phyloP scores from a whole-genome alignment of 2,888 invertebrate species.

The Dicyrtoma fusca region DNA sequence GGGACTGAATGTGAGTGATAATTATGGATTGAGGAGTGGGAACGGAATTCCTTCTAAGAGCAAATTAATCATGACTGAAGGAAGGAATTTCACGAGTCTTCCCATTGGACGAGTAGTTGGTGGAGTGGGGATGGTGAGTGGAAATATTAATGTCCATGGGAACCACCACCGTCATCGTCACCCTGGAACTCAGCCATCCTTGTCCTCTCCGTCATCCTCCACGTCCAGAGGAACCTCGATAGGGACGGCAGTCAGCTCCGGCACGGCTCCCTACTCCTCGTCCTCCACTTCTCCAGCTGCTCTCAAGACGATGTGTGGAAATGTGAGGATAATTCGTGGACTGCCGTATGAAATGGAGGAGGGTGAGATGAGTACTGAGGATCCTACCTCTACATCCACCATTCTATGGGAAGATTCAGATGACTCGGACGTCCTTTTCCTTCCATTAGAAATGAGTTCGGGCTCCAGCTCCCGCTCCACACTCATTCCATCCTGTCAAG shows the following conservation, averaged over 20 bases:
- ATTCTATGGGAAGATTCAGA: slow-evolving; percentile 56
- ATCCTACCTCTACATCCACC: slow-evolving; percentile 46
- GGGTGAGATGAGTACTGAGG: slow-evolving; percentile 30
- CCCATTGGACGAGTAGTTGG: slow-evolving; percentile 6
- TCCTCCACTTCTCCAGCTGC: slow-evolving; percentile 8
- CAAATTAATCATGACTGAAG: slow-evolving; percentile 35
- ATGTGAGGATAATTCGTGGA: slow-evolving; percentile 51
- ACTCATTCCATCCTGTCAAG: slow-evolving; percentile 43
- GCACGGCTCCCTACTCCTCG: not conserved
- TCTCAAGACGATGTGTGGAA: slow-evolving; percentile 35
- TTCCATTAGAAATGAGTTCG: slow-evolving; percentile 54
- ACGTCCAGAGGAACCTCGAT: not conserved
- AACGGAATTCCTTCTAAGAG: not conserved
- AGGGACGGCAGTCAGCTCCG: not conserved
- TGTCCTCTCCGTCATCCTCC: not conserved
- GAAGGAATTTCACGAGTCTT: slow-evolving; percentile 37
- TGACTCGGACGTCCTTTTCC: slow-evolving; percentile 54
- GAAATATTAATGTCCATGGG: too few species aligned
- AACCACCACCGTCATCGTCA: slow-evolving; percentile 1
- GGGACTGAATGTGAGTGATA: not conserved
- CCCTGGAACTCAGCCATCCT: too few species aligned
- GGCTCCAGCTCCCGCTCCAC: slow-evolving; percentile 47
- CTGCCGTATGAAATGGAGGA: slow-evolving; percentile 39
- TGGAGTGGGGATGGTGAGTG: not conserved
- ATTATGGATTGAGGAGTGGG: not conserved